phyloP scores from a whole-genome alignment of 2,113 vertebrate genomes.

The Chaenocephalus aceratus region DNA sequence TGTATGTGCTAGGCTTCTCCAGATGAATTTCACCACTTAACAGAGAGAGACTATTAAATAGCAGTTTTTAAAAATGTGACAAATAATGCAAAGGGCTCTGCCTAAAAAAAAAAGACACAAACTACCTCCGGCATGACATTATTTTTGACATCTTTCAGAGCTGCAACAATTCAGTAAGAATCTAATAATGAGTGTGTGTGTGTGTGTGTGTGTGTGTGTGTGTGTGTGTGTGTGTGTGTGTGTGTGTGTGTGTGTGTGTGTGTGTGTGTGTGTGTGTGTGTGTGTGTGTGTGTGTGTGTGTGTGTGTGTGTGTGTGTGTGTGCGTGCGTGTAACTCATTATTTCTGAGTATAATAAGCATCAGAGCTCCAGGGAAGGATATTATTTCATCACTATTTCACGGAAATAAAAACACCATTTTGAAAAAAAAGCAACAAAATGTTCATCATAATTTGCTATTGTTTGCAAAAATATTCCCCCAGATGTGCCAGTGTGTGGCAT shows the following conservation, averaged over 20 bases:
- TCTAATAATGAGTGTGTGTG: not conserved
- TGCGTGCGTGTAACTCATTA: conserved; percentile 11
- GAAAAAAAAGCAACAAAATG: not conserved
- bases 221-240: not conserved
- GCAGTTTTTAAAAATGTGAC: conserved; percentile 11
- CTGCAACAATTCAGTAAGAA: conserved; percentile 8
- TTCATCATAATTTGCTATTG: conserved; percentile 12
- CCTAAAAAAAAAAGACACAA: not conserved
- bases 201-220: conserved; percentile 4
- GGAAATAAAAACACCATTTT: conserved; percentile 29
- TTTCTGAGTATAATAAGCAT: conserved; percentile 37
- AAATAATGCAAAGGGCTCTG: not conserved
- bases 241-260: not conserved
- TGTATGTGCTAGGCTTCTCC: not conserved
- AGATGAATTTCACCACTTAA: not conserved
- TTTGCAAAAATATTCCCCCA: conserved; percentile 27
- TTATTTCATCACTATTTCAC: conserved; percentile 48
- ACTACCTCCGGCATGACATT: not conserved
- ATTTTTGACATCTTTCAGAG: conserved; percentile 33
- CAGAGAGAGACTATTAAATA: conserved; percentile 18
- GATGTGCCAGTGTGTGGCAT: not conserved
- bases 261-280: not conserved
- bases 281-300: conserved; percentile 1
- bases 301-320: not conserved
- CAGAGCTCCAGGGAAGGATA: conserved; percentile 30